These are phyloP conservation scores for Canis aureus DNA, from an alignment of 2,113 vertebrate genomes.

Conservation along the genomic window DNA sequence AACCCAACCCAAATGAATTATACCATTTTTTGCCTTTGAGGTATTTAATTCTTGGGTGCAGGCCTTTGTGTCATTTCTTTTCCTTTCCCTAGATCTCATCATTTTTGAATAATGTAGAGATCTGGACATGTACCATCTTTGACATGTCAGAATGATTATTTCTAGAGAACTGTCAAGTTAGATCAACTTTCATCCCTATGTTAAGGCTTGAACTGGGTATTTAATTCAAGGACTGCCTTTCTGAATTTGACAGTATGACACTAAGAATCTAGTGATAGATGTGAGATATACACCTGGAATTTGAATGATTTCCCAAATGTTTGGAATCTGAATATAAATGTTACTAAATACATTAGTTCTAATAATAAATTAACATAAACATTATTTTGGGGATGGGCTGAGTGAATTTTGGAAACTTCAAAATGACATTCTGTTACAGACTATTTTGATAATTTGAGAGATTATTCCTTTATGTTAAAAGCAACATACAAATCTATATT, in stretches of 20 bases:
- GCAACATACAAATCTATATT: background rate
- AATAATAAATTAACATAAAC: conserved; percentile 52
- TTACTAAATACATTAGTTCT: conserved; percentile 65
- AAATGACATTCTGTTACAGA: background rate
- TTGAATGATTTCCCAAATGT: conserved; percentile 77
- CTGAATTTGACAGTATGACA: conserved; percentile 82
- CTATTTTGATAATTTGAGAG: background rate
- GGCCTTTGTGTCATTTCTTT: conserved; percentile 21
- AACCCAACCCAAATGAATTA: background rate
- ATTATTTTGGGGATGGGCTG: background rate
- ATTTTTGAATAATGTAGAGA: conserved; percentile 81
- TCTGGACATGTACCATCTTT: conserved; percentile 80
- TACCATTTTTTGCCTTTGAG: background rate
- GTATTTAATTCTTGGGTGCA: conserved; percentile 46
- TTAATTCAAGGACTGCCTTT: conserved; percentile 85
- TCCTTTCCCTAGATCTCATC: conserved; percentile 34
- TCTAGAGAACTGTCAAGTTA: conserved; percentile 84
- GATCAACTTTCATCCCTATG: conserved; percentile 82
- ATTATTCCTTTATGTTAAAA: conserved; percentile 3
- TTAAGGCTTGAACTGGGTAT: conserved; percentile 77
- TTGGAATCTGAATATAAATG: conserved; percentile 58
- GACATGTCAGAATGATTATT: conserved; percentile 86
- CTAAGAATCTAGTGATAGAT: conserved; percentile 73
- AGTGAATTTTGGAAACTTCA: background rate
- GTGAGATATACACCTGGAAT: conserved; percentile 75